Evolutionary conservation across 2,113 vertebrate genomes (phyloP).

Genomic region (Laterallus jamaicensis): DNA sequence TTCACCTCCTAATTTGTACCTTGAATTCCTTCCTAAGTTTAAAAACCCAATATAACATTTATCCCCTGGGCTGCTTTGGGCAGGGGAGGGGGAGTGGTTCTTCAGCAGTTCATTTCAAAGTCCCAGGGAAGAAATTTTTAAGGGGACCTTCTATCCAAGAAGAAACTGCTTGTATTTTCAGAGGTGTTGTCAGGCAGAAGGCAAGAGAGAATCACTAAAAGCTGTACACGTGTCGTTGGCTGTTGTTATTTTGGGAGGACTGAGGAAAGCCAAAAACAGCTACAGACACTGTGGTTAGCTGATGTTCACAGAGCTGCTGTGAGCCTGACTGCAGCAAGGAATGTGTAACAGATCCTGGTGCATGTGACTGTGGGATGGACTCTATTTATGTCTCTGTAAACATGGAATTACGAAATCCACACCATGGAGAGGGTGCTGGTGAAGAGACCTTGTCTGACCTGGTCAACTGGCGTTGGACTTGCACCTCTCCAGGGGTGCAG

Average conservation of each 20-base stretch:
- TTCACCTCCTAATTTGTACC: neutral
- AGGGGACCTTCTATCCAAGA: neutral
- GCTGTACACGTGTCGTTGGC: rapidly evolving
- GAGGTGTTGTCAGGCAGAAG: neutral
- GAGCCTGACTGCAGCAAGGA: neutral
- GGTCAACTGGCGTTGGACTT: neutral
- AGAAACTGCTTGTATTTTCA: neutral
- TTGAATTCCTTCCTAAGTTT: neutral
- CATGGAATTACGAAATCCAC: slow-evolving; percentile 11
- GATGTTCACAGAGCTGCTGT: neutral
- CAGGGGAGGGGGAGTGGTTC: neutral
- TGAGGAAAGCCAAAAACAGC: neutral
- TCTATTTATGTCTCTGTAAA: slow-evolving; percentile 63
- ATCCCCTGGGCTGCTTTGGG: neutral
- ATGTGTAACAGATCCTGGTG: slow-evolving; percentile 38
- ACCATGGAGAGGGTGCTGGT: neutral
- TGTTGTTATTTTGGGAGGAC: neutral
- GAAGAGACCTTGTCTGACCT: slow-evolving; percentile 22
- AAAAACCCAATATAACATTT: neutral
- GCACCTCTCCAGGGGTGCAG: neutral
- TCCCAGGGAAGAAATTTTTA: neutral
- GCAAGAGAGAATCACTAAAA: neutral
- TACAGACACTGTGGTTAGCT: neutral
- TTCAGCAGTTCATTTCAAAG: neutral
- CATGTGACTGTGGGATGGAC: slow-evolving; percentile 39